These are phyloP conservation scores for Cyclura pinguis DNA, from an alignment of 2,797 vertebrate genomes.

Conservation along the genomic window DNA sequence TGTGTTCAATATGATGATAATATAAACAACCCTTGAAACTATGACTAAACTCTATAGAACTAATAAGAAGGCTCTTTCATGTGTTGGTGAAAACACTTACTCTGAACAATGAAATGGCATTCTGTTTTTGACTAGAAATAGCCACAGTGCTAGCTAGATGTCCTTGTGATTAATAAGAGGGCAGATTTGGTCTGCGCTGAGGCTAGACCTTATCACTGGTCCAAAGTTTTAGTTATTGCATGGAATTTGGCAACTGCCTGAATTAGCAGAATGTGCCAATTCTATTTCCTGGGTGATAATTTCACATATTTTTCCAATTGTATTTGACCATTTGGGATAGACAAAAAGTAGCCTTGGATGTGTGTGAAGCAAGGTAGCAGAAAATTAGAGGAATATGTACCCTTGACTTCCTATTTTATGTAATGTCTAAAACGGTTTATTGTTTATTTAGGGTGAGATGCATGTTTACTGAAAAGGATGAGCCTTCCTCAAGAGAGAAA, in stretches of 20 bases:
- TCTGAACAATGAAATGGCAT: background rate
- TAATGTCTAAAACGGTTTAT: background rate
- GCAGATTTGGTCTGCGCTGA: background rate
- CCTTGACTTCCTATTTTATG: background rate
- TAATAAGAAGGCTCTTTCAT: background rate
- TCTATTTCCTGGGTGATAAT: background rate
- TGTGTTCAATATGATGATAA: background rate
- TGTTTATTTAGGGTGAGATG: no score
- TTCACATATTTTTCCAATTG: background rate
- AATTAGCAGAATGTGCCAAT: background rate
- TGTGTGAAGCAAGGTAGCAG: background rate
- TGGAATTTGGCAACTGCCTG: background rate
- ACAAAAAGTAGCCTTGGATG: background rate
- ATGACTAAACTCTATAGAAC: background rate
- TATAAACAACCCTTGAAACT: slow-evolving; percentile 5
- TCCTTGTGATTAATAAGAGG: background rate
- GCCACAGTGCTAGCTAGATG: background rate
- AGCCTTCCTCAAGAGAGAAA: no score
- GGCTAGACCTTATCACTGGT: background rate
- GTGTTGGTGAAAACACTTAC: background rate
- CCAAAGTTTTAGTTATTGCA: background rate
- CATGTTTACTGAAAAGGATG: no score
- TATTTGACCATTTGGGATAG: background rate
- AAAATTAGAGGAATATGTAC: background rate
- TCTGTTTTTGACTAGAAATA: background rate